Conservation (phyloP, 1,140 invertebrate genomes). For the Matsumurasca onukii region DNA sequence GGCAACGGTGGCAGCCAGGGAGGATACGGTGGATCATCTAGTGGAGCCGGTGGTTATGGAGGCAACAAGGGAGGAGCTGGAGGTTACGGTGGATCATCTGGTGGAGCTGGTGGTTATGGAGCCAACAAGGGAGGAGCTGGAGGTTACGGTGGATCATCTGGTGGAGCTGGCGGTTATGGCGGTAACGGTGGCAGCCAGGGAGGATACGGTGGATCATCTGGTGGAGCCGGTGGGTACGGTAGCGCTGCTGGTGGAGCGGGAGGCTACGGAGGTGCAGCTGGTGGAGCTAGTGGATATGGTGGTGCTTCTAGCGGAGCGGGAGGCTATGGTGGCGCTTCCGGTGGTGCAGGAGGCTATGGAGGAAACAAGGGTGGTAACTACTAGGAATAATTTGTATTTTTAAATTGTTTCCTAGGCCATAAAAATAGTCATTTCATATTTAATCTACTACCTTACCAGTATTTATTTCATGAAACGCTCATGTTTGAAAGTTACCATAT, state of each 20-base stretch:
- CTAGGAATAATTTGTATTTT: too few species aligned
- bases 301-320: not conserved
- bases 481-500: too few species aligned
- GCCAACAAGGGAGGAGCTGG: not conserved
- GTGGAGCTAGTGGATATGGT: constrained; percentile 1
- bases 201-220: constrained; percentile 1
- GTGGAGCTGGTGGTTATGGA: not conserved
- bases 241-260: not conserved
- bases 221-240: not conserved
- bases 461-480: too few species aligned
- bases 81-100: not conserved
- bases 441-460: too few species aligned
- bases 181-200: not conserved
- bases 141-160: not conserved
- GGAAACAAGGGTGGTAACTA: not conserved
- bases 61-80: not conserved
- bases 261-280: not conserved
- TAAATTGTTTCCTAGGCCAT: too few species aligned
- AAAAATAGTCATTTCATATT: too few species aligned
- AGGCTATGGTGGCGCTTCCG: too few species aligned
- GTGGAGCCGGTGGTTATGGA: constrained; percentile 25
- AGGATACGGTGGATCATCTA: not conserved
- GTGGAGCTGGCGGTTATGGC: not conserved
- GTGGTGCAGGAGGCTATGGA: not conserved
- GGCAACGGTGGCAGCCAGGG: constrained; percentile 7